phyloP scores from a whole-genome alignment of 2,797 vertebrate genomes.

The Enteromius unitaeniatus region DNA sequence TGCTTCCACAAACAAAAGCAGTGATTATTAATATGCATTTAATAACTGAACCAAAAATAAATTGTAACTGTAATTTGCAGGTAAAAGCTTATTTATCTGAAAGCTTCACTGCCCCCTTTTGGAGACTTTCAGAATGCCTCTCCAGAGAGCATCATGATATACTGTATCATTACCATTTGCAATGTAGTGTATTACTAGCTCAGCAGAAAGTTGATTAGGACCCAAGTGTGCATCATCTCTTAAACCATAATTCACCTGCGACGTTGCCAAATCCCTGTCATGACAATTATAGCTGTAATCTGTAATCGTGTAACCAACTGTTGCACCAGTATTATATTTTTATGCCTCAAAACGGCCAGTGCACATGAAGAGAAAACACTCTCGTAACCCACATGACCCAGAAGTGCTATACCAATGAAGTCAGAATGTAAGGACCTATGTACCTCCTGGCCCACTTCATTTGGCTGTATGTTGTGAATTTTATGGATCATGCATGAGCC shows the following conservation, averaged over 20 bases:
- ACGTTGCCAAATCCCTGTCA: slow-evolving; percentile 24
- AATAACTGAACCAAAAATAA: slow-evolving; percentile 25
- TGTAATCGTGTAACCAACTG: slow-evolving; percentile 8
- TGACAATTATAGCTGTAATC: slow-evolving; percentile 27
- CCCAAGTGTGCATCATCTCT: slow-evolving; percentile 33
- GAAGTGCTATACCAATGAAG: slow-evolving; percentile 39
- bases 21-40: slow-evolving; percentile 25
- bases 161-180: neutral
- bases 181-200: neutral
- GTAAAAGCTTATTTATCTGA: neutral
- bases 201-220: slow-evolving; percentile 29
- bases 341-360: slow-evolving; percentile 7
- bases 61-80: slow-evolving; percentile 40
- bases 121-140: neutral
- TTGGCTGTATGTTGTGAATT: slow-evolving; percentile 39
- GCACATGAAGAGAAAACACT: slow-evolving; percentile 9
- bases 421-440: neutral
- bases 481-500: slow-evolving; percentile 43
- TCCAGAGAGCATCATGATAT: slow-evolving; percentile 5
- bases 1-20: slow-evolving; percentile 49
- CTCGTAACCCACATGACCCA: slow-evolving; percentile 32
- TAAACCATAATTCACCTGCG: neutral
- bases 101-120: slow-evolving; percentile 36
- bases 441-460: slow-evolving; percentile 13
- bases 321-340: slow-evolving; percentile 19